Base-by-base conservation (phyloP, 1,140 invertebrate genomes). In the Radopholus similis region DNA sequence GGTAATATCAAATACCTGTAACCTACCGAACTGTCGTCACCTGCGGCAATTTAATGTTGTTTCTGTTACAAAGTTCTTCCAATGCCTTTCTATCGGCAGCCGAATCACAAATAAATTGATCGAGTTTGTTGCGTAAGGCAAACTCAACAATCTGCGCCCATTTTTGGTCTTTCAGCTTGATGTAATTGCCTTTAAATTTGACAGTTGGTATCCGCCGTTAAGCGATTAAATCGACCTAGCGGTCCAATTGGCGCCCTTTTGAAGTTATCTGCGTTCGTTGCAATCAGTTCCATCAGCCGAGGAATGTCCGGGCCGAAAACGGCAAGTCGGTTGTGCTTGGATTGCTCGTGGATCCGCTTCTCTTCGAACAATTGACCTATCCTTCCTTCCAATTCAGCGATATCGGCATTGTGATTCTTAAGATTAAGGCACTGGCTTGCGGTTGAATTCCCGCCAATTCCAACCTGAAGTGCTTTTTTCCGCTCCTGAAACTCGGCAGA, bases 91-190 rank as follows among this genome's bases (percentile, higher is more conserved):
- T 47, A 59, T 72, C 70, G 0, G 42, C 21, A 9, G 70, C 23
- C 35, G 51, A 68, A 18, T 73, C 62, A 34, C 71, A 74, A 0
- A 72, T 21, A 38, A 74, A 72, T 13, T 35, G 44, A 18, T 26
- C 18, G n/a, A 72, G 21, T 21, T 49, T 53, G n/a, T 63, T 63
- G 28, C 44, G 26, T 30, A 72, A 26, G 15, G 47, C 54, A 51
- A 58, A 73, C 53, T 72, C 70, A 2, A 72, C 60, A 4, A 59
- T 40, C 49, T 21, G 51, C 30, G 63, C 71, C 71, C 71, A 72
- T 51, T 73, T 73, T n/a, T 51, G 38, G 23, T 74, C 70, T 8
- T 54, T 53, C 11, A 72, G 35, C 21, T 71, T 64, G 9, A 72
- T 44, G n/a, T 44, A 44, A n/a, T 21, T 56, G 6, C 70, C 69